Conservation (phyloP, 2,888 invertebrate genomes). For the Abscondita cerata region DNA sequence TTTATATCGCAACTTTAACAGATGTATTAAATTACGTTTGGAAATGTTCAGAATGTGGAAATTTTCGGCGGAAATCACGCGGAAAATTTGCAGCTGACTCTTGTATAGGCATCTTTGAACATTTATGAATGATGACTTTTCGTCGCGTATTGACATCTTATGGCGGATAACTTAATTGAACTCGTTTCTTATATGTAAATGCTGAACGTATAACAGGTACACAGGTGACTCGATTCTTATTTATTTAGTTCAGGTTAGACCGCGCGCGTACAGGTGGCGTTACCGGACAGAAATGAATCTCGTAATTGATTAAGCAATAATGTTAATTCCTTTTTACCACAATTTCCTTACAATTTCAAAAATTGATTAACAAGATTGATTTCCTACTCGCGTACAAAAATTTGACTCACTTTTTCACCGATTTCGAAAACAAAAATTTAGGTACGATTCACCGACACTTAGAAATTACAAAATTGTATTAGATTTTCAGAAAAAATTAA, state of each 20-base stretch:
- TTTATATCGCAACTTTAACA: conserved; percentile 9
- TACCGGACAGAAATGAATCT: not conserved
- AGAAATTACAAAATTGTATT: no score
- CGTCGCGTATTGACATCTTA: conserved; percentile 12
- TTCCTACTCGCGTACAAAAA: no score
- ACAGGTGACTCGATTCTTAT: not conserved
- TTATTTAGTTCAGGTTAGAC: not conserved
- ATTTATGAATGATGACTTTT: conserved; percentile 56
- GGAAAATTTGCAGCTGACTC: conserved; percentile 57
- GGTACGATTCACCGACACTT: no score
- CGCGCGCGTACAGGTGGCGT: conserved; percentile 5
- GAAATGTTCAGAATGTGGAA: conserved; percentile 44
- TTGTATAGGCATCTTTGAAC: conserved; percentile 54
- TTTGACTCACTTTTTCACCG: no score
- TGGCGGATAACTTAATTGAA: not conserved
- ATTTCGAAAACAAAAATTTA: no score
- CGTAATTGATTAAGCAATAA: not conserved
- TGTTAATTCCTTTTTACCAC: no score
- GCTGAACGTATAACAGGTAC: not conserved
- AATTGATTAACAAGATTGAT: no score
- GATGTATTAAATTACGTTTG: conserved; percentile 25
- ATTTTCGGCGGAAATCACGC: conserved; percentile 49
- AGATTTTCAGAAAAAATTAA: no score
- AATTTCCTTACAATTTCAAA: no score
- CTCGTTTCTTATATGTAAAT: not conserved